phyloP scores from a whole-genome alignment of 35 echinoderm and acorn worm genomes.

The Apostichopus japonicus region DNA sequence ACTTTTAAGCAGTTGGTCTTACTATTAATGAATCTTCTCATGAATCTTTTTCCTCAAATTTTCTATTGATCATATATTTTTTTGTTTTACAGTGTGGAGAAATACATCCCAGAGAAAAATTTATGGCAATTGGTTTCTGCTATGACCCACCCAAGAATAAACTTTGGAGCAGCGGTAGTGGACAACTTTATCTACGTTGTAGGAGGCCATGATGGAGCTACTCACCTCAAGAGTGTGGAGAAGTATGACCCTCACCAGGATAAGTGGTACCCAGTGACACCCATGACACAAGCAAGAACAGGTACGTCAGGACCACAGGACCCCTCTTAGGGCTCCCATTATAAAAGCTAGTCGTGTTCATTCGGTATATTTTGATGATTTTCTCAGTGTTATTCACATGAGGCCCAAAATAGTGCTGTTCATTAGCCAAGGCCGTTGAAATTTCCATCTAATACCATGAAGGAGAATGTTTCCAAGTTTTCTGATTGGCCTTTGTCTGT shows the following conservation, averaged over 20 bases:
- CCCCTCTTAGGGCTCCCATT: no score
- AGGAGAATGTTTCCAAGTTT: no score
- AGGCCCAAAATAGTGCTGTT: no score
- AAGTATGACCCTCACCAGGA: conserved; percentile 83
- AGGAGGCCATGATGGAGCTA: conserved; percentile 90
- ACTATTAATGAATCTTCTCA: no score
- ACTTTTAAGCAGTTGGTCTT: no score
- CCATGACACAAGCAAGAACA: conserved; percentile 73
- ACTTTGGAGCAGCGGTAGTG: conserved; percentile 87
- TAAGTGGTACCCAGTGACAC: conserved; percentile 77
- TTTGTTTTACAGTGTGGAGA: conserved; percentile 76
- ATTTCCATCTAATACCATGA: no score
- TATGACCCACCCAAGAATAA: conserved; percentile 88
- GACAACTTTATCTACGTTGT: conserved; percentile 97
- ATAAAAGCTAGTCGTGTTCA: no score
- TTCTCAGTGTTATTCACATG: no score
- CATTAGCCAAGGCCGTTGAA: no score
- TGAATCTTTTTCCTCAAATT: background rate
- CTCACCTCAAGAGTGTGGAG: conserved; percentile 89
- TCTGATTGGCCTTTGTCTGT: no score
- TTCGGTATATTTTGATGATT: no score
- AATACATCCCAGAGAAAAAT: conserved; percentile 81
- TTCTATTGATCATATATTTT: background rate
- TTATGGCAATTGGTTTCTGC: conserved; percentile 86
- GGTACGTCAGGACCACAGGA: background rate